Evolutionary conservation across 2,888 invertebrate genomes (phyloP), one percentile per base, ranked within the genome.

Genomic region (Stenurella melanura): DNA sequence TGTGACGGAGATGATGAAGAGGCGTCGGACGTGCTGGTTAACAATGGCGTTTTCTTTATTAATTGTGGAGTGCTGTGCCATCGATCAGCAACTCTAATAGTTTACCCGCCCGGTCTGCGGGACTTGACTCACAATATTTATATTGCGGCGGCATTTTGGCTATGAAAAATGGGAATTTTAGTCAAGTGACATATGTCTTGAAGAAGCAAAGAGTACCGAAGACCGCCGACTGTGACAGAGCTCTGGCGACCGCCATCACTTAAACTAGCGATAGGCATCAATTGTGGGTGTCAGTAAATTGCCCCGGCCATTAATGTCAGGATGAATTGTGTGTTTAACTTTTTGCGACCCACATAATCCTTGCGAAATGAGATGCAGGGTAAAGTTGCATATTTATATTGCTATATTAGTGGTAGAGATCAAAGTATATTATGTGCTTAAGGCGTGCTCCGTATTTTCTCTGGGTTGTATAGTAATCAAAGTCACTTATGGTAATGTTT

Each of bases 71-170:
- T 75, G 79, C 77, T 76, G 79, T 76, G 64, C 84, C 84, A 87
- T 87, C 86, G 84, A 86, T 87, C 87, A 87, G 84, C 76, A 78
- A 80, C 81, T 76, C 83, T 84, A 86, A 85, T 83, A 82, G 84
- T 77, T 77, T 80, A 77, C 78, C 82, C 84, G 82, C 83, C 81
- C 79, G 80, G 74, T 77, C 79, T 77, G 81, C 76, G 77, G 80
- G 70, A 60, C 71, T 61, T 72, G 50, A 56, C 86, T 87, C 88
- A 87, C 84, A 88, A 88, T 88, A 87, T 88, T 88, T 88, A 86
- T 87, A 87, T 86, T 87, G 87, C 83, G 82, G 83, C 85, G 79
- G 81, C 81, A 80, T 84, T 85, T 80, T 56, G 79, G 76, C 83
- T 77, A 86, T 86, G 86, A 87, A 85, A 86, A 87, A 87, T 87